Evolutionary conservation across 1,140 invertebrate genomes (phyloP).

Genomic region (Drosophila biarmipes): DNA sequence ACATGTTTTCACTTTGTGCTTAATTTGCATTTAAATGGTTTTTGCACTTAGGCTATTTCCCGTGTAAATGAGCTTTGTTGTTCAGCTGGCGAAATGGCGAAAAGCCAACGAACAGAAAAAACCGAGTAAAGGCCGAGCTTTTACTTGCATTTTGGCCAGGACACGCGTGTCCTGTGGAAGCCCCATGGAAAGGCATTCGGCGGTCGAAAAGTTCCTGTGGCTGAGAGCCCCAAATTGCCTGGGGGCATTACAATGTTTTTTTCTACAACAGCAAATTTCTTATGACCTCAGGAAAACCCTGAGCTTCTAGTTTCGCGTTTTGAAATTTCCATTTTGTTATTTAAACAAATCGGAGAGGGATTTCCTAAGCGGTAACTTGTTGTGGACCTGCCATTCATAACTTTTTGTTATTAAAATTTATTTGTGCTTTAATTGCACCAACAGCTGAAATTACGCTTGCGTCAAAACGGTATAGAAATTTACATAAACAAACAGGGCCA

Average conservation of each 20-base stretch:
- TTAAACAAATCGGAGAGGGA: background rate
- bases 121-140: slow-evolving; percentile 35
- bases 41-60: slow-evolving; percentile 83
- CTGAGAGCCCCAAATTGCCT: slow-evolving; percentile 22
- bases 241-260: slow-evolving; percentile 15
- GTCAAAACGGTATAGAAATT: slow-evolving; percentile 44
- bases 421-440: slow-evolving; percentile 31
- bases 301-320: slow-evolving; percentile 1
- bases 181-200: slow-evolving; percentile 1
- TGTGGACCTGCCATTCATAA: background rate
- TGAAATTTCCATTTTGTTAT: background rate
- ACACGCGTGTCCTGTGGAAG: slow-evolving; percentile 34
- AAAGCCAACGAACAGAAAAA: slow-evolving; percentile 33
- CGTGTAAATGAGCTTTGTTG: slow-evolving; percentile 84
- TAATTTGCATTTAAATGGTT: slow-evolving; percentile 84
- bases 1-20: slow-evolving; percentile 84
- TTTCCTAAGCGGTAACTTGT: background rate
- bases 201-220: slow-evolving; percentile 14
- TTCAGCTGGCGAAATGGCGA: slow-evolving; percentile 42
- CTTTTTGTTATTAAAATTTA: slow-evolving; percentile 9
- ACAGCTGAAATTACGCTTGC: slow-evolving; percentile 15
- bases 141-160: slow-evolving; percentile 62
- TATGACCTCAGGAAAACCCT: slow-evolving; percentile 2
- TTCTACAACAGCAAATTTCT: slow-evolving; percentile 25
- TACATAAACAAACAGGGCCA: slow-evolving; percentile 58